Conservation (phyloP, 2,888 invertebrate species). For the Pheosia tremula region DNA sequence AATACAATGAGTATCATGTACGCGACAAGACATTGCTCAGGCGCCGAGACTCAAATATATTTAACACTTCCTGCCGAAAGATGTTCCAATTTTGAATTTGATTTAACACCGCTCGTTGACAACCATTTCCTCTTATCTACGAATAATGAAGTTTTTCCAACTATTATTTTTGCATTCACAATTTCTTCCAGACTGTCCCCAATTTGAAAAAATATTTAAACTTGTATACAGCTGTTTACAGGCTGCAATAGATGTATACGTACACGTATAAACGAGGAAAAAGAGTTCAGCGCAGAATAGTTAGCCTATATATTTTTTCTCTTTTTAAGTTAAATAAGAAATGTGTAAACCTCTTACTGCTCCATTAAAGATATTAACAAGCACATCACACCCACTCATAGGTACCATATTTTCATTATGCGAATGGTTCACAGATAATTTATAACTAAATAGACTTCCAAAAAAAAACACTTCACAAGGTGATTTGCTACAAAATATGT, state of each 20-base stretch:
- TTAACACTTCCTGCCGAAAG: conserved; percentile 78
- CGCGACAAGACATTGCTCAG: conserved; percentile 58
- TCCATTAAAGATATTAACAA: too few species aligned
- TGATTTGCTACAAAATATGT: background rate
- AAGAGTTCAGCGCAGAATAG: too few species aligned
- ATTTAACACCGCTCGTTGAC: conserved; percentile 76
- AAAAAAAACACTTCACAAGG: background rate
- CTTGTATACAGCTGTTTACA: conserved; percentile 34
- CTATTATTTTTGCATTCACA: conserved; percentile 56
- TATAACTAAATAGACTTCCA: too few species aligned
- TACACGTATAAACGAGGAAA: too few species aligned
- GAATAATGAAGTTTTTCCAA: conserved; percentile 57
- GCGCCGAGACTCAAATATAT: conserved; percentile 69
- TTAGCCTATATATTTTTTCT: too few species aligned
- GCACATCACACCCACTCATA: too few species aligned
- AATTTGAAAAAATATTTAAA: conserved; percentile 57
- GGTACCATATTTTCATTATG: too few species aligned
- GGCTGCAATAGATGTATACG: too few species aligned
- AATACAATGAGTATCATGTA: conserved; percentile 51
- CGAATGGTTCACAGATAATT: too few species aligned
- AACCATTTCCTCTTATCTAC: conserved; percentile 76
- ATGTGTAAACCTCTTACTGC: too few species aligned
- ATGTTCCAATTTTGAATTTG: conserved; percentile 82
- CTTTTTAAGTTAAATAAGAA: too few species aligned
- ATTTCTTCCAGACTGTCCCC: conserved; percentile 47